These are phyloP conservation scores for Chaetophractus vellerosus DNA, from an alignment of 2,797 vertebrate genomes.

Conservation along the genomic window DNA sequence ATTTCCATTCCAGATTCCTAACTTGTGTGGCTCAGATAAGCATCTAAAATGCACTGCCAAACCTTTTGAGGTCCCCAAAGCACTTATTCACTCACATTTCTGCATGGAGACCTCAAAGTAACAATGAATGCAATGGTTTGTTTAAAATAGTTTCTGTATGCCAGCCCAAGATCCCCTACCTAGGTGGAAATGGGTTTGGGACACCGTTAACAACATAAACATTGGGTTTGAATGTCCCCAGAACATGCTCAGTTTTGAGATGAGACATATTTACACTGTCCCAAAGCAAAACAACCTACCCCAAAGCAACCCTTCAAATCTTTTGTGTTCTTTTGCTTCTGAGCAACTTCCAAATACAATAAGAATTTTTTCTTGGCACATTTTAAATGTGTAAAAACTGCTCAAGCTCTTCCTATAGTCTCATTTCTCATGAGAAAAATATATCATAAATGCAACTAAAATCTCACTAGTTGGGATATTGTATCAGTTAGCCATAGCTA, in stretches of 20 bases:
- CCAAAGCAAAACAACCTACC: constrained; percentile 68
- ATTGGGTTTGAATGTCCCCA: constrained; percentile 65
- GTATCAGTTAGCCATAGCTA: background rate
- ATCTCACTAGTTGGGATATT: background rate
- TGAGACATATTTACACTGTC: constrained; percentile 67
- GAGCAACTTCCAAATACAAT: constrained; percentile 58
- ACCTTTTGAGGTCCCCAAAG: constrained; percentile 62
- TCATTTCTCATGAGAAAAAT: constrained; percentile 16
- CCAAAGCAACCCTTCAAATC: constrained; percentile 66
- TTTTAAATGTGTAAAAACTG: background rate
- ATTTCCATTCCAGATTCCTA: constrained; percentile 81
- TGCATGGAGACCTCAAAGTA: constrained; percentile 64
- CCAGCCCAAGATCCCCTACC: constrained; percentile 51
- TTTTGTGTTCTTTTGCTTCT: constrained; percentile 55
- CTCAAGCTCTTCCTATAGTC: background rate
- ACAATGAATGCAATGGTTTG: constrained; percentile 42
- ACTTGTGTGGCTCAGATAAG: constrained; percentile 81
- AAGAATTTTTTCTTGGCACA: constrained; percentile 33
- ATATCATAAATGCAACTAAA: background rate
- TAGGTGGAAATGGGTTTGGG: constrained; percentile 63
- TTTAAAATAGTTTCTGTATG: constrained; percentile 51
- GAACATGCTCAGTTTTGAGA: constrained; percentile 71
- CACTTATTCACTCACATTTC: constrained; percentile 65
- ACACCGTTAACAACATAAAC: constrained; percentile 66
- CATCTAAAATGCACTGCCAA: constrained; percentile 76